Evolutionary conservation across 2,888 invertebrate species (phyloP), one percentile per base, ranked within the genome.

Genomic region (Theristus sp.): DNA sequence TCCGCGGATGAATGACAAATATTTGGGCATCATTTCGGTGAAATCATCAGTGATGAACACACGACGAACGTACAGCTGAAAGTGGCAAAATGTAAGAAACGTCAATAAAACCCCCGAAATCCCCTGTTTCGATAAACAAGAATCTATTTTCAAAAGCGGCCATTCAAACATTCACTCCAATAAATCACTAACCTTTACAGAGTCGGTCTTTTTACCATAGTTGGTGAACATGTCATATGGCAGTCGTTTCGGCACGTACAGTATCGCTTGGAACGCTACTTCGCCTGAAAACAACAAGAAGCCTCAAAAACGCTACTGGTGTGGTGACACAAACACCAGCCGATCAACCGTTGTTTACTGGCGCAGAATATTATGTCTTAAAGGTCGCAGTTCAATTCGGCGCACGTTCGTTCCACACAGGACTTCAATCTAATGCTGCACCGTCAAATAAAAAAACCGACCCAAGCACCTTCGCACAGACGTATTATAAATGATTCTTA

Each of bases 31-130:
- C 85, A 98, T 89, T 74, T 98, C 96, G 75, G 89, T 89, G 81
- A 98, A 96, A 79, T 98, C 91, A 76, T 98, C 96, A 13, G 96
- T 96, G 78, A 98, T 99, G 80, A 98, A 99, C 24, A 99, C 98
- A 64, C 98, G 82, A 63, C 96, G 83, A 61, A 99, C 98, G 77
- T 89, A 99, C 64, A 98, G 81, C 80, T 80, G 70, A 52, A 70
- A 70, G 17, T 38, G 38, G 17, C 38, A 6, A 38, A 6, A 38
- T 17, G 17, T 13, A 38, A 38, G 17, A 17, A 38, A 38, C 10
- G 17, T 6, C 38, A 38, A 38, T 38, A 38, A 38, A 38, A 17
- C 38, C 17, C 17, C 38, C 38, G 17, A 38, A 38, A 6, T 13
- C 6, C n/a, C n/a, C n/a, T n/a, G n/a, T n/a, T n/a, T n/a, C n/a